Base-by-base conservation (phyloP, 1,140 invertebrate species). In the Bradynema listronoti region DNA sequence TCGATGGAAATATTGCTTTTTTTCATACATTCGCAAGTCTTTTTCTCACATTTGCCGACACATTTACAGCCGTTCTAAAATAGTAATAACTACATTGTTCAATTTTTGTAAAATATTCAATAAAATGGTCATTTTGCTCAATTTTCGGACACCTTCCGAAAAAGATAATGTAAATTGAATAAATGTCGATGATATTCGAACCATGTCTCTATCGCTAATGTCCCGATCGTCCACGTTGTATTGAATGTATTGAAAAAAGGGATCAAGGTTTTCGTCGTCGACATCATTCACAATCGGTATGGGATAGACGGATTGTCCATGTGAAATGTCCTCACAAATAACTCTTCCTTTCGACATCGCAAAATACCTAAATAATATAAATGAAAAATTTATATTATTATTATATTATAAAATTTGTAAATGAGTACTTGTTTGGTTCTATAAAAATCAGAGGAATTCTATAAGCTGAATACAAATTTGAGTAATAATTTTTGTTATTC, bases 221-320 rank as follows among this genome's bases (percentile, higher is more conserved):
- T 50, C 47, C 19, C 34, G 29, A 32, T 57, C 43, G 52, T 57
- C 57, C 0, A 59, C 51, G 27, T 59, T 59, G 19, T 19, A 33
- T 14, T 29, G n/a, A 33, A 63, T 59, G 29, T 59, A 59, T 25
- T 59, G 55, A 63, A 61, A 59, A 19, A 24, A 29, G 19, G 30
- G 22, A 19, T 59, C 56, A 11, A 59, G 30, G 7, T 59, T 29
- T 1, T 1, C 32, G n/a, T 59, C 16, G 27, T 59, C 57, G 14
- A 59, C 57, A 14, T 32, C 45, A 33, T 59, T 59, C 3, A 65
- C 41, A 7, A 59, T 58, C 4, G 57, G 57, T 61, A 59, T 59
- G 4, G 61, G 56, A 16, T 61, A 59, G 2, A n/a, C 53, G 16
- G 47, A 3, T 50, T 50, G 29, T 2, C 47, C 47, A n/a, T 50